Base-by-base conservation (phyloP, 2,888 invertebrate species). In the Gandaritis pyraliata region DNA sequence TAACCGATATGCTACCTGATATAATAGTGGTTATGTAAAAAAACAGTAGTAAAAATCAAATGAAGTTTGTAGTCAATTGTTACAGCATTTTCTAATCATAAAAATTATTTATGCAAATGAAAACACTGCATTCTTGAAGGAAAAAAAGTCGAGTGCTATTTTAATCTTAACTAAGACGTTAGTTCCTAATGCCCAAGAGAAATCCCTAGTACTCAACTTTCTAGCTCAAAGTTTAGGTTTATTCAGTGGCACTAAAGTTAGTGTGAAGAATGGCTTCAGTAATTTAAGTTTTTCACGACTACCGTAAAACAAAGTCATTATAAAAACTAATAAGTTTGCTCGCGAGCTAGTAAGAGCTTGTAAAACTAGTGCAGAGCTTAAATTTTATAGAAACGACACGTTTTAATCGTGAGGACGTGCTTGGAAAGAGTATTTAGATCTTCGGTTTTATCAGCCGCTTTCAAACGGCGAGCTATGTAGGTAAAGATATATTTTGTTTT, bases 321-420 rank as follows among this genome's bases (percentile, higher is more conserved):
- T 71, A 68, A 77, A 80, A 80, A 77, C 72, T 81, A 80, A 76
- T 74, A 78, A 81, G 76, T 78, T 81, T 77, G 74, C 74, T 74
- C 67, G 72, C 70, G 73, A 78, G 74, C 74, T 73, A 77, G 69
- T 75, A 73, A 80, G 75, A 78, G 74, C 68, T 73, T 76, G 73
- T 69, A 77, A 74, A 77, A 76, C 55, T 65, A 63, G 47, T 43
- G 74, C 72, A 66, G 60, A 70, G 58, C 61, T 66, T 11, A 10
- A 12, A 57, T 23, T 11, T 52, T 52, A 47, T 55, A 61, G 68
- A 70, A 41, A 2, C 3, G 54, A 15, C 46, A 38, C 33, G 41
- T 46, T 10, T 47, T 55, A 58, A 63, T 58, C 23, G 49, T 4
- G 6, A 1, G n/a, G 43, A 61, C 61, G 61, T 62, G 57, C 46